Percentiles rank a stretch among this genome's conserved stretches.
phyloP scores from a whole-genome alignment of 2,113 vertebrate species.

The Cephalopterus ornatus region DNA sequence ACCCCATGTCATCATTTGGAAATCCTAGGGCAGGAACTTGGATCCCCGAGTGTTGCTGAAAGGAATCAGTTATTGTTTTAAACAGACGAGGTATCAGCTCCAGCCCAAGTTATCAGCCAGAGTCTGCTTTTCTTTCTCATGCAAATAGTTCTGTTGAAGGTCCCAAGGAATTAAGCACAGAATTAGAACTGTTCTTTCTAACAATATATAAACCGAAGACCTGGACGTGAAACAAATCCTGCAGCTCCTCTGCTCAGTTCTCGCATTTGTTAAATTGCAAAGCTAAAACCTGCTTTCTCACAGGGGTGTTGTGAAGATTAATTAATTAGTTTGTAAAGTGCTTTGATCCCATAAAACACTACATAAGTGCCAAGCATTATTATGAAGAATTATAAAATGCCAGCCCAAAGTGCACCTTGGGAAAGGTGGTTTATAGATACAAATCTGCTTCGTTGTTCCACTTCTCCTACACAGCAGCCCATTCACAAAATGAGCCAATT shows the following conservation, averaged over 20 bases:
- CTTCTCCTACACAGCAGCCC: neutral
- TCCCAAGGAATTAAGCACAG: neutral
- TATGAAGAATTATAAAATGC: slow-evolving; percentile 3
- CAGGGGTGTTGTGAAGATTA: slow-evolving; percentile 20
- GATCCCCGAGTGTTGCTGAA: rapidly evolving
- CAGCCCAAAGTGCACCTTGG: neutral
- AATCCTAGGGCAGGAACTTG: neutral
- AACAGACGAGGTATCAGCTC: neutral
- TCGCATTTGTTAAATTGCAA: neutral
- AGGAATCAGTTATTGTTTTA: neutral
- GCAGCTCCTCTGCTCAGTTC: neutral
- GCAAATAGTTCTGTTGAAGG: neutral
- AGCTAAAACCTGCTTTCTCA: neutral
- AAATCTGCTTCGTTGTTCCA: neutral
- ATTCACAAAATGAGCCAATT: neutral
- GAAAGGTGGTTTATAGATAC: neutral
- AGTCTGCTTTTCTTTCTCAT: neutral
- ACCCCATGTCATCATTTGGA: neutral
- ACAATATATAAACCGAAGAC: neutral
- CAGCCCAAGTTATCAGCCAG: neutral
- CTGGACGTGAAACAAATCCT: neutral
- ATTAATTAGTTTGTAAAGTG: slow-evolving; percentile 32
- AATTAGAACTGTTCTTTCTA: neutral
- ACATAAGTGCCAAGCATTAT: neutral
- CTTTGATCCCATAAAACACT: slow-evolving; percentile 16